Evolutionary conservation across 2,888 invertebrate species (phyloP).

Genomic region (Norana najaformis): DNA sequence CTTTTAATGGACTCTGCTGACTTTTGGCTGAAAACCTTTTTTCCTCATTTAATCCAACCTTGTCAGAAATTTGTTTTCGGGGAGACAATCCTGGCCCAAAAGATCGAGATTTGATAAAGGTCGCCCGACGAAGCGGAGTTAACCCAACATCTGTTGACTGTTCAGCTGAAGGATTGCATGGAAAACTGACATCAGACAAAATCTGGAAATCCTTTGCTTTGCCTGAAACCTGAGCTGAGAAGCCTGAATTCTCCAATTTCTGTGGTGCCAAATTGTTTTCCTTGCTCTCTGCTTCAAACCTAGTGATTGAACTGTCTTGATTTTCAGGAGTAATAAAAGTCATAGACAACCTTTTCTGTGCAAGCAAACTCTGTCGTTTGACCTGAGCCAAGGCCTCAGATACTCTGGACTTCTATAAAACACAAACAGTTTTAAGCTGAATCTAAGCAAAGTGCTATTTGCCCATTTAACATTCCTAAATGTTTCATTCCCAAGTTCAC

Average conservation of each 20-base stretch:
- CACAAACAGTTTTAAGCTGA: background rate
- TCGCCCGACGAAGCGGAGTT: constrained; percentile 10
- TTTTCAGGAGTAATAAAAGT: background rate
- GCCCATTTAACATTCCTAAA: too few species aligned
- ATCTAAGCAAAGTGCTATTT: background rate
- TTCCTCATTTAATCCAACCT: background rate
- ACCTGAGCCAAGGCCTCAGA: background rate
- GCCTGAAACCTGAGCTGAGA: background rate
- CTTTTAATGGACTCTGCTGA: background rate
- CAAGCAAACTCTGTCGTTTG: constrained; percentile 13
- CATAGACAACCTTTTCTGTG: constrained; percentile 1
- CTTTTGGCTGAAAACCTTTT: background rate
- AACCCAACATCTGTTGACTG: background rate
- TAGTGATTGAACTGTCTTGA: background rate
- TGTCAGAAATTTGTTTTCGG: background rate
- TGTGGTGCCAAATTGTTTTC: background rate
- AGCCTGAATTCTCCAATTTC: background rate
- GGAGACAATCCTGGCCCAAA: background rate
- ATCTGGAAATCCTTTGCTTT: constrained; percentile 3
- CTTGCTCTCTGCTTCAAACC: background rate
- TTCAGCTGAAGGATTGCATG: background rate
- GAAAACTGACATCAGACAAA: background rate
- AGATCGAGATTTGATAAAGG: constrained; percentile 14
- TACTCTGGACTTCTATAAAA: background rate
- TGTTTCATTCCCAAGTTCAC: too few species aligned